Conservation (phyloP, 2,797 vertebrate genomes). For the Emys orbicularis region DNA sequence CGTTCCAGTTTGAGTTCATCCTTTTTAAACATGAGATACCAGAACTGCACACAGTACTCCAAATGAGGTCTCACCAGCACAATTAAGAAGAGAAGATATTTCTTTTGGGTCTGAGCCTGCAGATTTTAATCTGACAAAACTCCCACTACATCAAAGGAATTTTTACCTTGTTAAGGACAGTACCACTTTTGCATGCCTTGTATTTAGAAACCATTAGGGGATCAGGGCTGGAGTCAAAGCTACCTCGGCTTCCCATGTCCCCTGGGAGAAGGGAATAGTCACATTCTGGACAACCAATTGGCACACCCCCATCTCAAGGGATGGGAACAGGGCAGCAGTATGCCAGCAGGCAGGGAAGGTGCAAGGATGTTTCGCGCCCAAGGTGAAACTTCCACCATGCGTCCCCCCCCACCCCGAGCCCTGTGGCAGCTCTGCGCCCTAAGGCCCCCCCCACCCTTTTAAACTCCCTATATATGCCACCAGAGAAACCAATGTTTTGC, state of each 20-base stretch:
- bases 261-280: neutral
- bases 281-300: neutral
- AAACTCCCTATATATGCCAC: neutral
- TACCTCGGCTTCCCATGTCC: neutral
- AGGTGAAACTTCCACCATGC: no score
- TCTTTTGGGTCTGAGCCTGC: neutral
- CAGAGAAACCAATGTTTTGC: slow-evolving; percentile 38
- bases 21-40: no score
- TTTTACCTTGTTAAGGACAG: neutral
- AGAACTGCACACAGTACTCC: no score
- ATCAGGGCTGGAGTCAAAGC: neutral
- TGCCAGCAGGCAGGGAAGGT: neutral
- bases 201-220: neutral
- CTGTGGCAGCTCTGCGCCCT: no score
- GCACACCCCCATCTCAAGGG: no score
- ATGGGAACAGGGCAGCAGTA: neutral
- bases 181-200: neutral
- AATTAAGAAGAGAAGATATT: rapidly evolving
- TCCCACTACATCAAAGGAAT: rapidly evolving
- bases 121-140: neutral
- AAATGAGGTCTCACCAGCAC: no score
- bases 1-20: no score
- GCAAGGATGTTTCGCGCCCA: no score
- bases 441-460: neutral
- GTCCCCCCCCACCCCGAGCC: no score